These are phyloP conservation scores for Ctenomys sociabilis DNA, from an alignment of 2,113 vertebrate species.

Conservation along the genomic window DNA sequence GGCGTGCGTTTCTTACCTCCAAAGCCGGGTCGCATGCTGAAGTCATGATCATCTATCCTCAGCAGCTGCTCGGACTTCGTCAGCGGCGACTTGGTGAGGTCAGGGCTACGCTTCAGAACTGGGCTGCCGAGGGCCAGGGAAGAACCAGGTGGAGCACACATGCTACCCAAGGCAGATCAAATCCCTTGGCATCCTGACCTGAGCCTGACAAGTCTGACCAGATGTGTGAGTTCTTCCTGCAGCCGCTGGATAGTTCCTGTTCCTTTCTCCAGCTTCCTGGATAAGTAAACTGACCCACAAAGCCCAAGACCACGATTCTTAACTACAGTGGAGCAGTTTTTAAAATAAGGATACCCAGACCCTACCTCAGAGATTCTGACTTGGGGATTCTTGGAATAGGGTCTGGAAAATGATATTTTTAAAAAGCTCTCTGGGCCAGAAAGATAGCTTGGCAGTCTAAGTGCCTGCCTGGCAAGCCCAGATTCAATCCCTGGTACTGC, in stretches of 20 bases:
- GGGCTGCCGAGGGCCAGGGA: constrained; percentile 85
- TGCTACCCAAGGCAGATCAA: background rate
- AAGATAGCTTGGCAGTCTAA: background rate
- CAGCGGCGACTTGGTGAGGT: constrained; percentile 96
- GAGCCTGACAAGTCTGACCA: background rate
- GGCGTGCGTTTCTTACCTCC: constrained; percentile 88
- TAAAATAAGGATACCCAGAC: background rate
- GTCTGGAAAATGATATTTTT: background rate
- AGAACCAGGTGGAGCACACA: background rate
- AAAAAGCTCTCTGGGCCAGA: background rate
- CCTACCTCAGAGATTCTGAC: background rate
- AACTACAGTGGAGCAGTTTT: background rate
- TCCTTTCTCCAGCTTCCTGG: background rate
- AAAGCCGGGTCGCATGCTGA: constrained; percentile 98
- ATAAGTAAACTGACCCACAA: constrained; percentile 17
- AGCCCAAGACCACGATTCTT: background rate
- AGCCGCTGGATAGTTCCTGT: background rate
- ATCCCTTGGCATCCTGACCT: background rate
- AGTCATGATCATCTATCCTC: constrained; percentile 97
- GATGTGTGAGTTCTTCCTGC: background rate
- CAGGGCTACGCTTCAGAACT: constrained; percentile 94
- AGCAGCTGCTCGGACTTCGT: constrained; percentile 98
- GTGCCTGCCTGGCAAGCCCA: too few species aligned
- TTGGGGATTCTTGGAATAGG: background rate
- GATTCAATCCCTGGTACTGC: too few species aligned